Percentiles rank a stretch among this genome's conserved stretches.
phyloP scores from a whole-genome alignment of 2,797 vertebrate species.

The Alcedo atthis region DNA sequence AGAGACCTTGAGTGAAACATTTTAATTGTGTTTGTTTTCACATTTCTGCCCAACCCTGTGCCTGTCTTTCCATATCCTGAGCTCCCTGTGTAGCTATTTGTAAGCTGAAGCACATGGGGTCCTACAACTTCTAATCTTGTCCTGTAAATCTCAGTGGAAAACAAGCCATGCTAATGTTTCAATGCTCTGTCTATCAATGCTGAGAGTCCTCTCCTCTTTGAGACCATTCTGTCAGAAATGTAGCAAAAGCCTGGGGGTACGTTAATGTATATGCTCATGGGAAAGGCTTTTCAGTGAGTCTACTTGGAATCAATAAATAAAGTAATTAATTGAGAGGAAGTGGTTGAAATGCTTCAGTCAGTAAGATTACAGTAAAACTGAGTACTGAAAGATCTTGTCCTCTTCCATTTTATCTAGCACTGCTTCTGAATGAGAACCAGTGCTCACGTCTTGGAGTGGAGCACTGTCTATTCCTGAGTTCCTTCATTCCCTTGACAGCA shows the following conservation, averaged over 20 bases:
- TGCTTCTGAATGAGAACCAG: neutral
- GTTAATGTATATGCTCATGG: neutral
- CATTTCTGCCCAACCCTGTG: neutral
- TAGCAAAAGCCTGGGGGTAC: neutral
- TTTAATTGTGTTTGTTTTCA: neutral
- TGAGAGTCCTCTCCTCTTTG: neutral
- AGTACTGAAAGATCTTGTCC: neutral
- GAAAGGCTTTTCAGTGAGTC: neutral
- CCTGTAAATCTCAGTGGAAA: neutral
- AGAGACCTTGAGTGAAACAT: neutral
- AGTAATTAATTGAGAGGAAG: neutral
- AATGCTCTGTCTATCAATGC: neutral
- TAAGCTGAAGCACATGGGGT: neutral
- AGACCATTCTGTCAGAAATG: neutral
- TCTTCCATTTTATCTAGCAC: neutral
- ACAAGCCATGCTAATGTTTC: neutral
- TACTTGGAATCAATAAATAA: neutral
- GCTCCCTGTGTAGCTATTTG: neutral
- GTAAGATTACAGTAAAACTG: neutral
- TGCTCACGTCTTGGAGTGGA: neutral
- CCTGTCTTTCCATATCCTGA: neutral
- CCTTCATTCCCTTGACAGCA: neutral
- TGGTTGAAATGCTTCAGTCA: neutral
- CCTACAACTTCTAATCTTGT: neutral
- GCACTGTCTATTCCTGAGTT: neutral